phyloP scores from a whole-genome alignment of 2,888 invertebrate genomes.

The Penaeus monodon region DNA sequence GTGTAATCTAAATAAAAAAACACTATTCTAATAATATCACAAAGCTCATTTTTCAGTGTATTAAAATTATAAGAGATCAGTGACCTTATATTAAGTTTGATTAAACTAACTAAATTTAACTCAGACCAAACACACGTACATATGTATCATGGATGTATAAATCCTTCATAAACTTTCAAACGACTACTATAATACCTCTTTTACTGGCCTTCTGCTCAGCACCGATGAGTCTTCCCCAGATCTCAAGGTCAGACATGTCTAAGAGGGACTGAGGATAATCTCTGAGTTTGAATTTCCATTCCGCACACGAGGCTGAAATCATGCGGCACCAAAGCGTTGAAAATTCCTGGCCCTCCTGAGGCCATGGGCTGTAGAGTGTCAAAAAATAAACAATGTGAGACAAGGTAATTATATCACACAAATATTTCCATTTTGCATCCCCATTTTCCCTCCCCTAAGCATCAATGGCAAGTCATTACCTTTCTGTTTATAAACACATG shows the following conservation, averaged over 20 bases:
- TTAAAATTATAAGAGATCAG: too few relatives aligned
- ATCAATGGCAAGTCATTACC: too few relatives aligned
- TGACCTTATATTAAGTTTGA: too few relatives aligned
- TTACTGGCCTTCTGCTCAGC: constrained; percentile 63
- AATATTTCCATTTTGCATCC: too few relatives aligned
- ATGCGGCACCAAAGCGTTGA: constrained; percentile 93
- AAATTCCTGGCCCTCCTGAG: constrained; percentile 85
- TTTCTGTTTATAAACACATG: too few relatives aligned
- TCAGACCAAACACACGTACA: neutral
- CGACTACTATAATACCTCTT: constrained; percentile 47
- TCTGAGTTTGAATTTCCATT: constrained; percentile 89
- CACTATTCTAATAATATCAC: too few relatives aligned
- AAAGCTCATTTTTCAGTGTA: too few relatives aligned
- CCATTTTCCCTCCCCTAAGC: too few relatives aligned
- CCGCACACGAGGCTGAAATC: constrained; percentile 83
- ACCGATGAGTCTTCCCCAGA: constrained; percentile 89
- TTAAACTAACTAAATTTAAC: too few relatives aligned
- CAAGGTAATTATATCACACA: too few relatives aligned
- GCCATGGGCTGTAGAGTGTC: constrained; percentile 80
- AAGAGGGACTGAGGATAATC: constrained; percentile 96
- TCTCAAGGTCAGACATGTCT: constrained; percentile 83
- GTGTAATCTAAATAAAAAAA: too few relatives aligned
- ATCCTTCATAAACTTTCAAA: neutral
- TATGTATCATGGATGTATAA: neutral
- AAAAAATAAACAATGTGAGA: constrained; percentile 3